phyloP scores from a whole-genome alignment of 2,797 vertebrate species.

The Lerista edwardsae region DNA sequence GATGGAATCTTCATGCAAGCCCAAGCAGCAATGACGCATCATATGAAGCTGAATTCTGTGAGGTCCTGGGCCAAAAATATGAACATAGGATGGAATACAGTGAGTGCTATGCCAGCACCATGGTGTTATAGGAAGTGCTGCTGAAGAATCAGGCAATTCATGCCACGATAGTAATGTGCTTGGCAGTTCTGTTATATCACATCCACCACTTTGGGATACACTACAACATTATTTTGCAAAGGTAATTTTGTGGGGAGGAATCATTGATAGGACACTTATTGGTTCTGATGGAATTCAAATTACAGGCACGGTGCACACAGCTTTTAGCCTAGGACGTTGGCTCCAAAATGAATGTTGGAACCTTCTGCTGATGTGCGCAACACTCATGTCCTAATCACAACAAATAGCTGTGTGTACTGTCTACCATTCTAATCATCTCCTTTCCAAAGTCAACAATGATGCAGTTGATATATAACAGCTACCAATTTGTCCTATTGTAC shows the following conservation, averaged over 20 bases:
- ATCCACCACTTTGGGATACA: background rate
- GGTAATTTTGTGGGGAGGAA: background rate
- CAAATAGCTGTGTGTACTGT: background rate
- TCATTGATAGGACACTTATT: background rate
- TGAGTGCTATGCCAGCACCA: too few species aligned
- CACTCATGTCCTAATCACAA: background rate
- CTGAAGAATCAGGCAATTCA: background rate
- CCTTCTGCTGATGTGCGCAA: background rate
- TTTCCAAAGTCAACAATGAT: conserved; percentile 4
- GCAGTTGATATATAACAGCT: rapidly evolving
- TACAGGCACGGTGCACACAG: background rate
- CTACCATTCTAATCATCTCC: background rate
- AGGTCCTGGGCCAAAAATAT: background rate
- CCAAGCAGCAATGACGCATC: rapidly evolving
- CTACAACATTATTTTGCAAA: background rate
- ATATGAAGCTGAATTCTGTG: background rate
- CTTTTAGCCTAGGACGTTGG: background rate
- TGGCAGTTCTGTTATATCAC: background rate
- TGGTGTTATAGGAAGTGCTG: background rate
- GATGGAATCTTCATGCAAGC: background rate
- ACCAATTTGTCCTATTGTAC: rapidly evolving
- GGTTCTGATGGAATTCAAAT: background rate
- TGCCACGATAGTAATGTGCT: background rate
- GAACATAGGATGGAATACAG: background rate
- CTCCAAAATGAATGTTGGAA: background rate